Evolutionary conservation across 1,140 invertebrate genomes (phyloP).

Genomic region (Samia ricini): DNA sequence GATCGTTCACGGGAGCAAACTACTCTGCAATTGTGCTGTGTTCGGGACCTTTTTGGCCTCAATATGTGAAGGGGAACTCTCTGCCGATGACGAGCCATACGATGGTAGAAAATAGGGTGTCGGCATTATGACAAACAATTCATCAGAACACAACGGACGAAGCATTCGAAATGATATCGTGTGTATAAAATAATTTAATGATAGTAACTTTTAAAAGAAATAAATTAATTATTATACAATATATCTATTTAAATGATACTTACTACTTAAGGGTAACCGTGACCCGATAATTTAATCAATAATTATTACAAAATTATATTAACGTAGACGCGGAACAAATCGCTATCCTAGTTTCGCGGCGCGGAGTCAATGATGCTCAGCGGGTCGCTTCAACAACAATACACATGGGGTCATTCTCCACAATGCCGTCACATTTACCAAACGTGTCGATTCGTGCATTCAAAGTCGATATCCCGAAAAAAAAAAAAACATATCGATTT

Average conservation of each 20-base stretch:
- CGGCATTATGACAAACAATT: too few species aligned
- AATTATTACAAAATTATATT: conserved; percentile 68
- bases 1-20: too few species aligned
- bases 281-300: conserved; percentile 69
- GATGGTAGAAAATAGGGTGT: too few species aligned
- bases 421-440: conserved; percentile 70
- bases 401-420: conserved; percentile 58
- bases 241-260: conserved; percentile 38
- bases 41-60: too few species aligned
- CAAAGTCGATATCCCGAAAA: conserved; percentile 70
- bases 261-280: conserved; percentile 50
- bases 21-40: too few species aligned
- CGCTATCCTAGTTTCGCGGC: conserved; percentile 40
- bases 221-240: conserved; percentile 63
- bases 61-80: too few species aligned
- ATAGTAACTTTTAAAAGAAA: conserved; percentile 1
- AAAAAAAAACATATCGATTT: conserved; percentile 78
- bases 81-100: too few species aligned
- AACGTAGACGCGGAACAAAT: conserved; percentile 65
- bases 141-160: too few species aligned
- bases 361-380: conserved; percentile 44
- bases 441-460: conserved; percentile 66
- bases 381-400: conserved; percentile 49
- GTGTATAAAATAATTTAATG: neutral
- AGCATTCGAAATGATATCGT: too few species aligned